Evolutionary conservation across 1,140 invertebrate species (phyloP), one percentile per base, ranked within the genome.

Genomic region (Glomeris maerens): DNA sequence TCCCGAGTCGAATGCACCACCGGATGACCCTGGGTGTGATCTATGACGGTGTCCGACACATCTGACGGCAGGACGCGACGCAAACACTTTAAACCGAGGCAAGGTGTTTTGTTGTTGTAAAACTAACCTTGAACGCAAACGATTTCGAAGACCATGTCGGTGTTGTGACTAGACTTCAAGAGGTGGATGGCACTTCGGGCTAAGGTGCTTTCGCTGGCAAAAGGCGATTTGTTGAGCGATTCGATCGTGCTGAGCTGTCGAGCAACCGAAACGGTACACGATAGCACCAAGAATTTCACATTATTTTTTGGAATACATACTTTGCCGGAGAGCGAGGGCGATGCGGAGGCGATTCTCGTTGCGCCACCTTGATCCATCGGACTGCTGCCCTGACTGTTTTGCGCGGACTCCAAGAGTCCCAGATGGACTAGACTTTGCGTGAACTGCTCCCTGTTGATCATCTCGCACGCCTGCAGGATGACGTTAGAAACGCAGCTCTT

Each of bases 121-220:
- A n/a, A 23, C 60, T 53, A 53, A 73, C 70, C 71, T 56, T 63
- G 60, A 17, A 60, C 52, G 47, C 55, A 45, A 20, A 66, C 57
- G 26, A 80, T 72, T 66, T 80, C 77, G 66, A 80, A 80, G 49
- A 75, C 70, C 76, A 80, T 78, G 60, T 80, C 78, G 2, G 77
- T 72, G 49, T 68, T 64, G 23, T 65, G 59, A 2, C 65, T 68
- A 21, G 66, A 70, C 49, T 70, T 66, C 10, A 79, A 65, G 17
- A 80, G 60, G 25, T 73, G 66, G 26, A 75, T 57, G 3, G 74
- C 69, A 52, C 71, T 69, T 55, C 72, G 68, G 2, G 78, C 77
- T 25, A 79, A 57, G 36, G 61, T 64, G 60, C 75, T 79, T 21
- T 74, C 69, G 29, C 67, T 67, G 2, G 74, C 67, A 52, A 64